These are phyloP conservation scores for Coracias cyanogaster DNA, from an alignment of 2,797 vertebrate genomes.

Conservation along the genomic window DNA sequence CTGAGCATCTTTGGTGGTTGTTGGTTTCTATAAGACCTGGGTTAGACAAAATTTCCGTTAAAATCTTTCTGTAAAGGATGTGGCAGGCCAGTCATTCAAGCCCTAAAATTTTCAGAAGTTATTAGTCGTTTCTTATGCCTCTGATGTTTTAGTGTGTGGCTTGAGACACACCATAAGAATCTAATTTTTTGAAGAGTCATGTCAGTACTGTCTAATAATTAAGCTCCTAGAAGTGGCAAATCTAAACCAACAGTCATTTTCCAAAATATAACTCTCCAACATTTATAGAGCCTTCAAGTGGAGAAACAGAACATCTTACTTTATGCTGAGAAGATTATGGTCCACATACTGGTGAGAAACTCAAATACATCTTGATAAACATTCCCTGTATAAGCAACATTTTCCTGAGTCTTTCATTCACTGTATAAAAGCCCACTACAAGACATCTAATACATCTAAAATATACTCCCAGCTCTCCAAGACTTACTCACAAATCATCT, in stretches of 20 bases:
- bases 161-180: not conserved
- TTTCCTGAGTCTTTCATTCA: slow-evolving; percentile 35
- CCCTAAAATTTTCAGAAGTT: not conserved
- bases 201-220: not conserved
- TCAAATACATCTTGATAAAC: not conserved
- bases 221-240: not conserved
- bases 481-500: slow-evolving; percentile 13
- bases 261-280: not conserved
- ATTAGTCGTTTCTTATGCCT: not conserved
- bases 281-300: not conserved
- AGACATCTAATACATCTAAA: slow-evolving; percentile 1
- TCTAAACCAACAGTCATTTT: not conserved
- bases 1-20: not conserved
- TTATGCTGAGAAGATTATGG: not conserved
- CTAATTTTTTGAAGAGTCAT: not conserved
- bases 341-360: not conserved
- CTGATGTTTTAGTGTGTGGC: not conserved
- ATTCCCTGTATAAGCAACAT: not conserved
- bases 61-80: not conserved
- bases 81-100: not conserved
- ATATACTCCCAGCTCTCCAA: not conserved
- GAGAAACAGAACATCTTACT: not conserved
- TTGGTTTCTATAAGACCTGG: not conserved
- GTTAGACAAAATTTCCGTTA: not conserved
- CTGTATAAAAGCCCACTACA: not conserved